These are phyloP conservation scores for Crotalus tigris DNA, from an alignment of 2,113 vertebrate genomes.

Conservation along the genomic window DNA sequence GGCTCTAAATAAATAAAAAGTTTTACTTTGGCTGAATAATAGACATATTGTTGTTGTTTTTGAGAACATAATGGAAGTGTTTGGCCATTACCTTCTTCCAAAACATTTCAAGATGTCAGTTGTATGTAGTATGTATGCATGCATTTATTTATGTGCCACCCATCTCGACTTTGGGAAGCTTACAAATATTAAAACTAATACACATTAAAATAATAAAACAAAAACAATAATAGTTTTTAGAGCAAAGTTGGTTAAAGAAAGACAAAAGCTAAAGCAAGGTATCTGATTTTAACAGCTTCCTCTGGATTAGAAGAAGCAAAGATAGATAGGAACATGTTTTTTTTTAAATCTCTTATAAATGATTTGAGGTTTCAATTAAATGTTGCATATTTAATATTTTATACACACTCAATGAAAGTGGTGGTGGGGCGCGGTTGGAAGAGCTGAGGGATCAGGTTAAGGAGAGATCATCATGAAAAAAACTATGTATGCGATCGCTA, in stretches of 20 bases:
- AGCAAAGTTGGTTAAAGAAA: neutral
- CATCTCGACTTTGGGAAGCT: neutral
- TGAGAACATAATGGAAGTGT: neutral
- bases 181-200: neutral
- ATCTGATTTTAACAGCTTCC: neutral
- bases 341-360: neutral
- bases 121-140: neutral
- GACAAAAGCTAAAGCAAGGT: neutral
- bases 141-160: neutral
- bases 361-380: neutral
- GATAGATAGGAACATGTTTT: neutral
- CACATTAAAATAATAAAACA: neutral
- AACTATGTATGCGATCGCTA: neutral
- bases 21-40: neutral
- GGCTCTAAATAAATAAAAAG: neutral
- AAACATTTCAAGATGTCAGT: neutral
- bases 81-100: neutral
- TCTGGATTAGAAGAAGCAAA: neutral
- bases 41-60: neutral
- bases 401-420: neutral
- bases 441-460: neutral
- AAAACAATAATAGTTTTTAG: neutral
- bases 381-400: neutral
- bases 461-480: neutral
- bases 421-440: neutral